A percentile compares a stretch with the other conserved stretches of the same genome.
These are phyloP conservation scores for Dermochelys coriacea DNA, from an alignment of 2,797 vertebrate species.

Conservation along the genomic window DNA sequence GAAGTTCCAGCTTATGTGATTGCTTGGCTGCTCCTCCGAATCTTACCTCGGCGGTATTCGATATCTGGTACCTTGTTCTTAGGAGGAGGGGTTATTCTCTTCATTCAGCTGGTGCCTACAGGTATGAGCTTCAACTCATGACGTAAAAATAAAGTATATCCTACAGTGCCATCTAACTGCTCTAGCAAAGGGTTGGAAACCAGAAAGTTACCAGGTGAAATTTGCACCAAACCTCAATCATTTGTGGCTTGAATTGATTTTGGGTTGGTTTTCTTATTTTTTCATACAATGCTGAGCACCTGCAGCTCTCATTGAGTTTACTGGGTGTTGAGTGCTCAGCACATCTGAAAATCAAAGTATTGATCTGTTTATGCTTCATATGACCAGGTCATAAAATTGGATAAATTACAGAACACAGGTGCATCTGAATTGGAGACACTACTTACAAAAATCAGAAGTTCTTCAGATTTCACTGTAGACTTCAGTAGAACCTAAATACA, in stretches of 20 bases:
- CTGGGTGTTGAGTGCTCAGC: not conserved
- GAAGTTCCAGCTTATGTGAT: constrained; percentile 90
- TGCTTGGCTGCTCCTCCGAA: constrained; percentile 90
- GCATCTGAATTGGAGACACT: not conserved
- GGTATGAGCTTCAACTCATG: constrained; percentile 71
- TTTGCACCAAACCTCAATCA: not conserved
- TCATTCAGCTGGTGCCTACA: constrained; percentile 88
- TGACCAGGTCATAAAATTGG: not conserved
- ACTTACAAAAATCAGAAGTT: not conserved
- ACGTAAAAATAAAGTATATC: not conserved
- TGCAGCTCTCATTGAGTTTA: not conserved
- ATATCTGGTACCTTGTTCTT: constrained; percentile 82
- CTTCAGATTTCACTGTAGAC: not conserved
- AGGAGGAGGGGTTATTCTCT: constrained; percentile 87
- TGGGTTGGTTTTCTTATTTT: rapidly evolving
- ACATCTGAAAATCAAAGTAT: constrained; percentile 17
- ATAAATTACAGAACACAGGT: not conserved
- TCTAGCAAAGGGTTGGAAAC: not conserved
- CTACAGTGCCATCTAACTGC: not conserved
- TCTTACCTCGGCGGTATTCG: constrained; percentile 84
- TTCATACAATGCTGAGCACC: not conserved
- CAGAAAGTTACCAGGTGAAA: not conserved
- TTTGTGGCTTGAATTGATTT: rapidly evolving
- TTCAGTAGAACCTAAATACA: not conserved
- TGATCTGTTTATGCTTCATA: constrained; percentile 54